These are phyloP conservation scores for Calephelis nemesis DNA, from an alignment of 1,140 invertebrate genomes.

Conservation along the genomic window DNA sequence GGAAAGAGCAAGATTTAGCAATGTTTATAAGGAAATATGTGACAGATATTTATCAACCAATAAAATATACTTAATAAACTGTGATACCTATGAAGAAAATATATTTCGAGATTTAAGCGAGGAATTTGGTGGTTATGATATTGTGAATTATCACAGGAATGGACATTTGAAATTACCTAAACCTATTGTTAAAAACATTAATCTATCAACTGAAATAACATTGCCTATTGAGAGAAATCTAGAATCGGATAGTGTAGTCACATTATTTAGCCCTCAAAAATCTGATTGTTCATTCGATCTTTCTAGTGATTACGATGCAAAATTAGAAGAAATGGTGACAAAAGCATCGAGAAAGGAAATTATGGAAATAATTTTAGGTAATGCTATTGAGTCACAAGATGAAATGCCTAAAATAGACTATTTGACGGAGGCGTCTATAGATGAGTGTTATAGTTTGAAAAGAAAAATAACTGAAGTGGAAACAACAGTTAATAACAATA, in stretches of 20 bases:
- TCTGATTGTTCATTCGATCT: constrained; percentile 70
- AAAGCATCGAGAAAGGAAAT: constrained; percentile 66
- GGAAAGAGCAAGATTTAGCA: constrained; percentile 49
- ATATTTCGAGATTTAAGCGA: constrained; percentile 49
- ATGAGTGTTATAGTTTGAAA: constrained; percentile 46
- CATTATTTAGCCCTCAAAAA: constrained; percentile 62
- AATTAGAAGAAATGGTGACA: constrained; percentile 69
- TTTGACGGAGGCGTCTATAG: constrained; percentile 55
- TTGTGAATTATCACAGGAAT: constrained; percentile 62
- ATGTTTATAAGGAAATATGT: constrained; percentile 46
- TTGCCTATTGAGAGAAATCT: constrained; percentile 43
- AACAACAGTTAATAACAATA: constrained; percentile 57
- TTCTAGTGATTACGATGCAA: constrained; percentile 61
- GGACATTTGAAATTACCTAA: constrained; percentile 54
- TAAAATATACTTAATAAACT: constrained; percentile 63
- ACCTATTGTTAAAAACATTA: constrained; percentile 52
- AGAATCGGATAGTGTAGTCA: constrained; percentile 22
- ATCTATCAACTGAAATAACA: constrained; percentile 51
- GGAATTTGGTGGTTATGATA: constrained; percentile 49
- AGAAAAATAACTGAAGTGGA: constrained; percentile 51
- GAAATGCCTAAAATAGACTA: constrained; percentile 66
- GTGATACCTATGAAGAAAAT: constrained; percentile 64
- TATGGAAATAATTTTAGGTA: constrained; percentile 70
- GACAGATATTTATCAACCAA: constrained; percentile 30
- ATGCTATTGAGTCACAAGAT: constrained; percentile 42